Conservation (phyloP, 2,113 vertebrate genomes). For the Cebus imitator region DNA sequence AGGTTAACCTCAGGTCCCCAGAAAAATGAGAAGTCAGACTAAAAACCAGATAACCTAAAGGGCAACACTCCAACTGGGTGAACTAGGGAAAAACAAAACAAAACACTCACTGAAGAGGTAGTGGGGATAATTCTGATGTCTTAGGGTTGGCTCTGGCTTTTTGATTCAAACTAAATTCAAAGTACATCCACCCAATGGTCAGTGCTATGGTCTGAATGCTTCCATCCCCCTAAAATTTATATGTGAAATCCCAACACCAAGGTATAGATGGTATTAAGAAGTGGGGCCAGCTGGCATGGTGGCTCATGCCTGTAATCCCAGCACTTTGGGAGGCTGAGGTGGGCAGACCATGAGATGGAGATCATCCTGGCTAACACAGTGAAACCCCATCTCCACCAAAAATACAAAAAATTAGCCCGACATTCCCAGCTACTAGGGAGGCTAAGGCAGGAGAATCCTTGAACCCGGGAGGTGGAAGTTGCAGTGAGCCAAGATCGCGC, state of each 20-base stretch:
- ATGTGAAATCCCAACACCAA: neutral
- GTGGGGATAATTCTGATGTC: neutral
- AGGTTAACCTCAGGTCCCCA: neutral
- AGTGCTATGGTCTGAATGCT: neutral
- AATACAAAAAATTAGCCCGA: no score
- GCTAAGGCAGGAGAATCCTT: no score
- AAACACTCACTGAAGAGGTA: neutral
- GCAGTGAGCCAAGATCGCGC: no score
- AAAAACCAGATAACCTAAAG: neutral
- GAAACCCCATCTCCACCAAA: no score
- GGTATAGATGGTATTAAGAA: neutral
- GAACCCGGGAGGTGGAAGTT: no score
- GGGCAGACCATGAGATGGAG: no score
- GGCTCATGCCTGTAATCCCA: no score
- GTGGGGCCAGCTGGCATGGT: neutral
- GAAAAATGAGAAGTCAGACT: neutral
- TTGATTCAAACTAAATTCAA: neutral
- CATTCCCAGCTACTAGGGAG: no score
- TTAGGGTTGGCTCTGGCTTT: neutral
- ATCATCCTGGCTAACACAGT: no score
- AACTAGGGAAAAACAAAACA: neutral
- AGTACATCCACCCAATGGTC: neutral
- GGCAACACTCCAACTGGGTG: neutral
- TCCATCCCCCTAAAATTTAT: neutral
- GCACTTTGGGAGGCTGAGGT: no score